Conservation (phyloP, 2,888 invertebrate genomes). For the Eremobia ochroleuca region DNA sequence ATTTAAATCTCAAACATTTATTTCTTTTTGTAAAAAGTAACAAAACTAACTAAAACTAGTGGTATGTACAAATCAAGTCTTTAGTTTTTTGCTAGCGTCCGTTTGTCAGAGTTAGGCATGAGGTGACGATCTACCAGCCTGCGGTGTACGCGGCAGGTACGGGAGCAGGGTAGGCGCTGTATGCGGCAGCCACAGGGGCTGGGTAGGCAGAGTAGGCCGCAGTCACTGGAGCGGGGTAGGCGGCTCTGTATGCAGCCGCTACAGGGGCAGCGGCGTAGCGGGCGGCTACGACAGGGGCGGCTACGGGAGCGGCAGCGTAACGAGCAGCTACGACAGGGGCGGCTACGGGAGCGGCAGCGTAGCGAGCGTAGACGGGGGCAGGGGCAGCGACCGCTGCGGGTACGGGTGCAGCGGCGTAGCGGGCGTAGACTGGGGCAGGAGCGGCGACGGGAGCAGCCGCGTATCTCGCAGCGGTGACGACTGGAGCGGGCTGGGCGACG, state of each 20-base stretch:
- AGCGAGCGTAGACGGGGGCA: conserved; percentile 64
- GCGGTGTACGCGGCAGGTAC: conserved; percentile 64
- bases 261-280: conserved; percentile 59
- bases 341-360: conserved; percentile 89
- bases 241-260: conserved; percentile 54
- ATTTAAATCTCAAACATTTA: conserved; percentile 59
- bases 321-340: conserved; percentile 65
- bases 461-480: conserved; percentile 82
- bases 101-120: conserved; percentile 21
- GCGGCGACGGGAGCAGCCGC: conserved; percentile 65
- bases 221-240: conserved; percentile 65
- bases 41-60: conserved; percentile 73
- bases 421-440: conserved; percentile 51
- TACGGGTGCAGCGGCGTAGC: conserved; percentile 67
- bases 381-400: conserved; percentile 36
- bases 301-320: conserved; percentile 66
- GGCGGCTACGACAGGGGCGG: conserved; percentile 52
- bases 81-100: conserved; percentile 85
- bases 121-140: conserved; percentile 44
- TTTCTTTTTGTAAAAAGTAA: conserved; percentile 73
- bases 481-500: conserved; percentile 61
- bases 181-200: conserved; percentile 64
- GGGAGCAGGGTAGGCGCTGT: conserved; percentile 66
- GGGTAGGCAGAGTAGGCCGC: conserved; percentile 55
- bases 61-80: conserved; percentile 85